phyloP scores from a whole-genome alignment of 2,888 invertebrate genomes.

The Temnothorax rugatulus region DNA sequence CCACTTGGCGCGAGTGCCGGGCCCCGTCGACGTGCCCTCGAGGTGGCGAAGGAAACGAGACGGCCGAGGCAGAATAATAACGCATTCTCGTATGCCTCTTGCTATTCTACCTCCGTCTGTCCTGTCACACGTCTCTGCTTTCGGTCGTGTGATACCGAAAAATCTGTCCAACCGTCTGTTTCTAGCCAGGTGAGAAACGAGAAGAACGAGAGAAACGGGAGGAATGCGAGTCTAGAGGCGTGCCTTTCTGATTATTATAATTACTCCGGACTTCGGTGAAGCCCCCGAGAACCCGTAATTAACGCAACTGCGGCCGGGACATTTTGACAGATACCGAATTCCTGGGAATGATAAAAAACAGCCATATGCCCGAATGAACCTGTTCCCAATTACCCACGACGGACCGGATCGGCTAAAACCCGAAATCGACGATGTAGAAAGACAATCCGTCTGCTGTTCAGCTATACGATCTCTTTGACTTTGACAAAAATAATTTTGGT shows the following conservation, averaged over 20 bases:
- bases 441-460: conserved; percentile 67
- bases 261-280: conserved; percentile 80
- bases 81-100: conserved; percentile 18
- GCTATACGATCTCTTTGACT: conserved; percentile 23
- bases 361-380: conserved; percentile 63
- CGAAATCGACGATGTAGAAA: conserved; percentile 58
- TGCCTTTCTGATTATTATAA: conserved; percentile 86
- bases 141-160: conserved; percentile 74
- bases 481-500: conserved; percentile 38
- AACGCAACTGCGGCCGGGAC: conserved; percentile 83
- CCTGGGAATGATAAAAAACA: conserved; percentile 85
- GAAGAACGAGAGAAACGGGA: conserved; percentile 34
- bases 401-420: conserved; percentile 1
- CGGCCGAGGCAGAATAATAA: conserved; percentile 49
- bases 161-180: conserved; percentile 80
- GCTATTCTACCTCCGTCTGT: not conserved
- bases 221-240: conserved; percentile 73
- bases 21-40: conserved; percentile 25
- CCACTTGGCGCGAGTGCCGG: conserved; percentile 28
- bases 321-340: conserved; percentile 86
- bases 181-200: conserved; percentile 69
- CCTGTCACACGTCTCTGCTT: conserved; percentile 57
- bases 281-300: conserved; percentile 82
- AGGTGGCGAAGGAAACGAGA: conserved; percentile 45
- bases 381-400: conserved; percentile 74